Evolutionary conservation across 2,113 vertebrate species (phyloP).

Genomic region (Jaculus jaculus): DNA sequence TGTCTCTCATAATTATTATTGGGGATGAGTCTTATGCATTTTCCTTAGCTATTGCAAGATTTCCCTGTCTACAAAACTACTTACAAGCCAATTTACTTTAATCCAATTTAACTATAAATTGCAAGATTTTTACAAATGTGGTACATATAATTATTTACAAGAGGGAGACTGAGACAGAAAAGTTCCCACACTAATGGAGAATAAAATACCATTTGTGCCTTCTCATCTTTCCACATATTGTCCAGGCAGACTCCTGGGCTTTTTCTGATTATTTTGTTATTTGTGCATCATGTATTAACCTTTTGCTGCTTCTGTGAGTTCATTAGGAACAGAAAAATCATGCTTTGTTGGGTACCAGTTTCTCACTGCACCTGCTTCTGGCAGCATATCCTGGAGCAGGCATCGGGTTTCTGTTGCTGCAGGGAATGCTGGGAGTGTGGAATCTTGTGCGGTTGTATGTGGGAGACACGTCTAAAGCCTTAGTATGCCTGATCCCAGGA

Average conservation of each 20-base stretch:
- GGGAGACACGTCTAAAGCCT: background rate
- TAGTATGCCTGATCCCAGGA: background rate
- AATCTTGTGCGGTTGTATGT: accelerated
- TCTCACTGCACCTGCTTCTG: no score
- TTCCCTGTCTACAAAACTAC: background rate
- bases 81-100: background rate
- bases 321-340: background rate
- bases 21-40: background rate
- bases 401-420: no score
- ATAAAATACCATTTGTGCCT: background rate
- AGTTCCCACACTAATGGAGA: background rate
- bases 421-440: background rate
- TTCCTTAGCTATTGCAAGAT: background rate
- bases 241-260: background rate
- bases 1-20: background rate
- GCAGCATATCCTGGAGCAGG: no score
- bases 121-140: background rate
- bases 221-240: background rate
- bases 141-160: background rate
- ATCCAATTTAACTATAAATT: background rate
- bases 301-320: slow-evolving; percentile 29
- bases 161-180: background rate
- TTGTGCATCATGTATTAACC: background rate
- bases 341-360: slow-evolving; percentile 20
- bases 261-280: slow-evolving; percentile 16